A percentile compares a stretch with the other conserved stretches of the same genome.
phyloP scores from a whole-genome alignment of 2,888 invertebrate species.

The Dryobota labecula region DNA sequence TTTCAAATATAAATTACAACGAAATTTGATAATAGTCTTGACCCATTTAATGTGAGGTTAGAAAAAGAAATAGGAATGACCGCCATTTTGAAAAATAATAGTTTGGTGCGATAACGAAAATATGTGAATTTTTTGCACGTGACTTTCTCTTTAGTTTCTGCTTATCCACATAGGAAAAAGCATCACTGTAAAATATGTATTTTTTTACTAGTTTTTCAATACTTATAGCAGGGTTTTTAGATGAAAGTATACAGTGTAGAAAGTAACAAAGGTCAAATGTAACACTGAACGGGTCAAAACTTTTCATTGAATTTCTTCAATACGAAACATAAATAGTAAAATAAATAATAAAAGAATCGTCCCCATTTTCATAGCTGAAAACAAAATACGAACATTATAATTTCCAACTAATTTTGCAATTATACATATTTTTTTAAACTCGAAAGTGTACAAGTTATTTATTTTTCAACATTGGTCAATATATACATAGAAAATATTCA shows the following conservation, averaged over 20 bases:
- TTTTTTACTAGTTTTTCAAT: not conserved
- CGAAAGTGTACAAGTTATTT: constrained; percentile 8
- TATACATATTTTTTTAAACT: constrained; percentile 22
- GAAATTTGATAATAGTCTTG: constrained; percentile 62
- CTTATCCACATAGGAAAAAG: no score
- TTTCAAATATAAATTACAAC: constrained; percentile 70
- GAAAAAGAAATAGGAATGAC: not conserved
- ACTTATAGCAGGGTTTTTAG: not conserved
- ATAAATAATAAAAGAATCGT: constrained; percentile 24
- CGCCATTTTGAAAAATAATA: constrained; percentile 18
- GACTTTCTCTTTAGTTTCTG: not conserved
- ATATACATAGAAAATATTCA: constrained; percentile 57
- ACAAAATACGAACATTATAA: constrained; percentile 33
- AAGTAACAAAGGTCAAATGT: constrained; percentile 1
- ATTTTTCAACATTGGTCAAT: constrained; percentile 51
- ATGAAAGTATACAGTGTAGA: not conserved
- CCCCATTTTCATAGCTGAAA: constrained; percentile 37
- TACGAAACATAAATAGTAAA: constrained; percentile 22
- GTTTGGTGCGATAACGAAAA: not conserved
- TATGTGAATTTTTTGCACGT: not conserved
- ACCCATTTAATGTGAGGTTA: constrained; percentile 40
- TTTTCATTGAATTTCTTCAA: constrained; percentile 23
- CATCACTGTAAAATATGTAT: not conserved
- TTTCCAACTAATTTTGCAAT: constrained; percentile 32
- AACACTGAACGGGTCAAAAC: constrained; percentile 33